A percentile compares a stretch with the other conserved stretches of the same genome.
Conservation (phyloP, 2,797 vertebrate species). For the Sebastes alutus region DNA sequence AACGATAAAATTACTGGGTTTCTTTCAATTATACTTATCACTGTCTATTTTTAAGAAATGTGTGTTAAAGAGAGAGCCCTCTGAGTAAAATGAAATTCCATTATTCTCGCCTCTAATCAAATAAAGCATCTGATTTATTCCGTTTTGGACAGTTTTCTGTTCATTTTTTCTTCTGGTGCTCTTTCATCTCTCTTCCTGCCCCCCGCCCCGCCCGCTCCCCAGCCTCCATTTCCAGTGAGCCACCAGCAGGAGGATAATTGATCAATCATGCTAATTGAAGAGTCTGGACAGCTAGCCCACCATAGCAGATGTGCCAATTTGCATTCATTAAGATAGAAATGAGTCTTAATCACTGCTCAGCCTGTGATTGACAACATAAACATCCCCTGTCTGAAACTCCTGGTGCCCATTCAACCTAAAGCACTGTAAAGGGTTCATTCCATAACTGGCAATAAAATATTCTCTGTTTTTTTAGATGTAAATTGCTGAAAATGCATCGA, state of each 20-base stretch:
- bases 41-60: constrained; percentile 4
- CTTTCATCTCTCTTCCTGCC: constrained; percentile 43
- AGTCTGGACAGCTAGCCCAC: constrained; percentile 85
- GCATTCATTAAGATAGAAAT: constrained; percentile 87
- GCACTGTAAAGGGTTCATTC: constrained; percentile 36
- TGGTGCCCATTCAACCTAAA: constrained; percentile 45
- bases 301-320: constrained; percentile 90
- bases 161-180: constrained; percentile 29
- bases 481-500: constrained; percentile 1
- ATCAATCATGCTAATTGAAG: constrained; percentile 89
- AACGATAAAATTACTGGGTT: not conserved
- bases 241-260: constrained; percentile 85
- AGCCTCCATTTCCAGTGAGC: constrained; percentile 67
- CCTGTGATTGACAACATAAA: constrained; percentile 84
- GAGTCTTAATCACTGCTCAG: constrained; percentile 83
- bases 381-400: constrained; percentile 71
- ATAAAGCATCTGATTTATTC: constrained; percentile 46
- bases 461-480: constrained; percentile 8
- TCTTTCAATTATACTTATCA: not conserved
- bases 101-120: constrained; percentile 53
- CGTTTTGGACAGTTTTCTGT: constrained; percentile 28
- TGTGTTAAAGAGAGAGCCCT: constrained; percentile 10
- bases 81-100: constrained; percentile 27
- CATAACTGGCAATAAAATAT: constrained; percentile 34
- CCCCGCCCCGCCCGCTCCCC: constrained; percentile 8